Conservation (phyloP, 1,140 invertebrate species). For the Eriocheir sinensis region DNA sequence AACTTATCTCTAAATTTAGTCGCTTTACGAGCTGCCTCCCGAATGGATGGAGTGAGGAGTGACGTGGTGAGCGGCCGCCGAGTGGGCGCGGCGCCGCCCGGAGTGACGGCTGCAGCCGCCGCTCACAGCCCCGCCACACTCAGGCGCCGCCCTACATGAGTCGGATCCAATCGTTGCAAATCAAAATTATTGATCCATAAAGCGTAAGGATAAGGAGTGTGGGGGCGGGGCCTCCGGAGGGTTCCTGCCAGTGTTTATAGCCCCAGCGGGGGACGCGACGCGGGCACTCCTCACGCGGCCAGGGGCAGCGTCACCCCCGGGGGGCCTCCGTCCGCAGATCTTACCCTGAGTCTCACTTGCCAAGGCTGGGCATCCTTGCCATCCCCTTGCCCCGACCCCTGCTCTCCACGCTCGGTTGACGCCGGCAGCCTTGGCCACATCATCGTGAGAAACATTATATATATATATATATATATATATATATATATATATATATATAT, state of each 20-base stretch:
- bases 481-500: too few species aligned
- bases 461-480: too few species aligned
- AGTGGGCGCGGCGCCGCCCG: background rate
- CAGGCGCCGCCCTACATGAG: constrained; percentile 41
- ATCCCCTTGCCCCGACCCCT: background rate
- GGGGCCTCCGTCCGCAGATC: background rate
- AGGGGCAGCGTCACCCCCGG: constrained; percentile 39
- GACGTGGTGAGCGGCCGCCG: background rate
- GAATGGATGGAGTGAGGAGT: background rate
- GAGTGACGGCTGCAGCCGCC: background rate
- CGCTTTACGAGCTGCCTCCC: background rate
- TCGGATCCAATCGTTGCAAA: constrained; percentile 64
- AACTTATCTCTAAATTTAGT: background rate
- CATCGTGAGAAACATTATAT: background rate
- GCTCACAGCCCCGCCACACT: background rate
- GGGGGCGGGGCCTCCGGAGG: constrained; percentile 1
- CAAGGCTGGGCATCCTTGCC: background rate
- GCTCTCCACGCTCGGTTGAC: background rate
- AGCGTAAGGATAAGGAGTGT: constrained; percentile 46
- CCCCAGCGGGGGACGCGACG: constrained; percentile 52
- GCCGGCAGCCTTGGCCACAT: background rate
- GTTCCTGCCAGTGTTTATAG: constrained; percentile 60
- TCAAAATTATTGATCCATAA: constrained; percentile 69
- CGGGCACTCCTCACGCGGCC: constrained; percentile 33
- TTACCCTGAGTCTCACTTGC: constrained; percentile 30